Base-by-base conservation (phyloP, 2,113 vertebrate genomes). In the Arvicanthis niloticus region DNA sequence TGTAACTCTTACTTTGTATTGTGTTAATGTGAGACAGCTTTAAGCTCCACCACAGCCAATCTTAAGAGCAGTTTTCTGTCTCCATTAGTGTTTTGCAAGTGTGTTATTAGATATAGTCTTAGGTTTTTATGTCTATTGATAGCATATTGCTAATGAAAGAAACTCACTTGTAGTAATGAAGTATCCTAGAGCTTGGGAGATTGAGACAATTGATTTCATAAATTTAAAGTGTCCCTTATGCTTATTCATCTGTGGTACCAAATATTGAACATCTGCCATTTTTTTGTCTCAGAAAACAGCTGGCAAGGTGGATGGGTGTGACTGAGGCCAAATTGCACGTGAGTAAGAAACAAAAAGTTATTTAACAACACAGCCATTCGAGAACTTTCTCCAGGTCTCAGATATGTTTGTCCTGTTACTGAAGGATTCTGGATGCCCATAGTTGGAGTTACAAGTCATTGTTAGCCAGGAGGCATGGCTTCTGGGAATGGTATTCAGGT, bases 271-370 rank as follows among this genome's bases (percentile, higher is more conserved):
- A 48, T 81, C 9, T 76, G 45, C 77, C 34, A 0, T 88, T 80
- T 62, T 65, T 93, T 93, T 75, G 29, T 67, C 73, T 8, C 93
- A 97, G 94, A 29, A 24, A 5, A 58, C 65, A 75, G 8, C 85
- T 96, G 91, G 87, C 48, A 0, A 76, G 68, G n/a, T 1, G 0
- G 29, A 40, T 96, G 16, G n/a, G n/a, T n/a, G n/a, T n/a, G n/a
- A n/a, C n/a, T n/a, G n/a, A n/a, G n/a, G n/a, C n/a, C n/a, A n/a
- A 84, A 94, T 40, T 96, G 65, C 70, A 96, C 48, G 97, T 96
- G 12, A 96, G 96, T 89, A 85, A 53, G 31, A 34, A 4, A 37
- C 48, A n/a, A 48, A 65, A 51, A 31, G 31, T 15, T 31, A 70
- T 16, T 16, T 37, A 34, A 70, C 34, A 37, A 17, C 68, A 70